Conservation (phyloP, 2,888 invertebrate genomes). For the Drosophila nigritarsus region DNA sequence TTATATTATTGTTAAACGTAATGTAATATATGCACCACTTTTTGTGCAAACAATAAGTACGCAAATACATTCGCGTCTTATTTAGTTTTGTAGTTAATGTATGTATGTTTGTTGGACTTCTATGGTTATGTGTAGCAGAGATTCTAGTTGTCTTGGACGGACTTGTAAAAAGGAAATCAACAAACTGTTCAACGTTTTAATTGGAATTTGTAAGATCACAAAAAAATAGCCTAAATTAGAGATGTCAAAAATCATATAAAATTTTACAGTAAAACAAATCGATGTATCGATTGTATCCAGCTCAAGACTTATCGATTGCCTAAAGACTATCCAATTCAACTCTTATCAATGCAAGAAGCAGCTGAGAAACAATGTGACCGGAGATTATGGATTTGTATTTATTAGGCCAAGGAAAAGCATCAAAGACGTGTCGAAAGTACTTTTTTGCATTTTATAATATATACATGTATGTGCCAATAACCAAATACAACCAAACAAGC, state of each 20-base stretch:
- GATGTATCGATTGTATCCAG: conserved; percentile 42
- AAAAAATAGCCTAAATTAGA: conserved; percentile 43
- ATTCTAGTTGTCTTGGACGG: conserved; percentile 45
- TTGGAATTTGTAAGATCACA: conserved; percentile 57
- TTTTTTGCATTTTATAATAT: neutral
- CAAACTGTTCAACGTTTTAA: conserved; percentile 30
- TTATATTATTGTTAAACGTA: conserved; percentile 14
- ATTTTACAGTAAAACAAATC: conserved; percentile 32
- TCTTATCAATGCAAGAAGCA: conserved; percentile 12
- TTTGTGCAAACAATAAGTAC: conserved; percentile 47
- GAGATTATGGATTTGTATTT: neutral
- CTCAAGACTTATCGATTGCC: conserved; percentile 30
- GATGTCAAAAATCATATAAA: conserved; percentile 43
- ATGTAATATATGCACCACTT: conserved; percentile 29
- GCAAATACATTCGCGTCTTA: conserved; percentile 29
- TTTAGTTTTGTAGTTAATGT: conserved; percentile 14
- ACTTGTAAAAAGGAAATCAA: conserved; percentile 27
- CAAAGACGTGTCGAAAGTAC: neutral
- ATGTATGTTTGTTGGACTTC: conserved; percentile 1
- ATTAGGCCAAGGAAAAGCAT: neutral
- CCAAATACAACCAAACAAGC: neutral
- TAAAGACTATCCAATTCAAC: conserved; percentile 8
- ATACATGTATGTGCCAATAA: conserved; percentile 2
- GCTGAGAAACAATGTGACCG: conserved; percentile 34
- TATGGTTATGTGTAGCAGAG: conserved; percentile 18